These are phyloP conservation scores for Dipus sagitta DNA, from an alignment of 2,797 vertebrate species.

Conservation along the genomic window DNA sequence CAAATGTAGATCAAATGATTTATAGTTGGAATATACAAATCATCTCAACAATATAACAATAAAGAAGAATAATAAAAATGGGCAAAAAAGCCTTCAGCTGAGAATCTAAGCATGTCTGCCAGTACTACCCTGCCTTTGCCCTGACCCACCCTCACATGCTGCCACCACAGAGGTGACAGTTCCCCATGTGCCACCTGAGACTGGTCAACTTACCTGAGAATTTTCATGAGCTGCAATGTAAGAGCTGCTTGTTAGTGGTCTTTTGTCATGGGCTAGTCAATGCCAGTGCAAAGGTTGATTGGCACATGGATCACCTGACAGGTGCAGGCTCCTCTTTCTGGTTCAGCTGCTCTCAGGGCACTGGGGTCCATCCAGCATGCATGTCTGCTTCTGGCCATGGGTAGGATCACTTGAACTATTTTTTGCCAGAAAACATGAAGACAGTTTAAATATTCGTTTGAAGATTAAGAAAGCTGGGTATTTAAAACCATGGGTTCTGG, in stretches of 20 bases:
- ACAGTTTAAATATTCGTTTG: not conserved
- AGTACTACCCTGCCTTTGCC: no score
- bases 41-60: not conserved
- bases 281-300: not conserved
- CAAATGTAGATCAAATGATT: not conserved
- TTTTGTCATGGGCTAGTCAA: not conserved
- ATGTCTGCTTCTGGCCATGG: not conserved
- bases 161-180: not conserved
- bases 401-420: not conserved
- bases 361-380: not conserved
- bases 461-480: not conserved
- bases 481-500: no score
- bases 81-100: not conserved
- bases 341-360: not conserved
- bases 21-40: conserved; percentile 30
- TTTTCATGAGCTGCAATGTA: not conserved
- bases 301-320: no score
- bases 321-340: not conserved
- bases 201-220: not conserved
- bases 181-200: no score
- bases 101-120: not conserved
- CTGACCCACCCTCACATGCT: not conserved
- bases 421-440: not conserved
- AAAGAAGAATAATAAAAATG: conserved; percentile 17
- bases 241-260: not conserved